These are phyloP conservation scores for Mantis religiosa DNA, from an alignment of 2,888 invertebrate species.

Conservation along the genomic window DNA sequence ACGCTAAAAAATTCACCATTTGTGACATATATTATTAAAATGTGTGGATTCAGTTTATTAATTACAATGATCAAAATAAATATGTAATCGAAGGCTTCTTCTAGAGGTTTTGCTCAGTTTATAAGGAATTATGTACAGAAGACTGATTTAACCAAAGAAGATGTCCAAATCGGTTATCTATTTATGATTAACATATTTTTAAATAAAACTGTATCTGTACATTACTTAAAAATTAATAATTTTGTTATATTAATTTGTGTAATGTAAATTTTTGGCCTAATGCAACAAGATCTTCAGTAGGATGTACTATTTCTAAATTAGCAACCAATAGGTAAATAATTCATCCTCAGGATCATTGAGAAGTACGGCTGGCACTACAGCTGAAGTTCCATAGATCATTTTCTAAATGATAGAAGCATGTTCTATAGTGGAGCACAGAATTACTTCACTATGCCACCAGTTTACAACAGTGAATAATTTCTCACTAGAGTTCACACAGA, in stretches of 20 bases:
- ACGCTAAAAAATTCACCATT: neutral
- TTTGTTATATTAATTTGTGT: neutral
- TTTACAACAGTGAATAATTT: too few species aligned
- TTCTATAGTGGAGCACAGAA: too few species aligned
- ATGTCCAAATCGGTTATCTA: too few species aligned
- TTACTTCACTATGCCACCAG: too few species aligned
- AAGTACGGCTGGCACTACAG: too few species aligned
- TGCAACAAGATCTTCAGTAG: neutral
- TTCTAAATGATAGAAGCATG: too few species aligned
- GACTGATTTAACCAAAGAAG: too few species aligned
- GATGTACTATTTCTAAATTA: neutral
- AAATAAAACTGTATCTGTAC: neutral
- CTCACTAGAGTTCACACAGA: too few species aligned
- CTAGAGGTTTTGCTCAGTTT: too few species aligned
- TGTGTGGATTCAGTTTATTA: neutral
- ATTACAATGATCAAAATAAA: neutral
- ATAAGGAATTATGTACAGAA: too few species aligned
- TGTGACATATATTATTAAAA: neutral
- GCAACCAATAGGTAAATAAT: neutral
- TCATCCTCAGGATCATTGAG: neutral
- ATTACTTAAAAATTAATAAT: neutral
- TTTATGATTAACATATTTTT: too few species aligned
- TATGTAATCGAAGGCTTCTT: neutral
- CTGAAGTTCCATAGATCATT: too few species aligned
- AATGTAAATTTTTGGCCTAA: neutral